A percentile compares a stretch with the other conserved stretches of the same genome.
These are phyloP conservation scores for Eulemur rubriventer DNA, from an alignment of 2,797 vertebrate species.

Conservation along the genomic window DNA sequence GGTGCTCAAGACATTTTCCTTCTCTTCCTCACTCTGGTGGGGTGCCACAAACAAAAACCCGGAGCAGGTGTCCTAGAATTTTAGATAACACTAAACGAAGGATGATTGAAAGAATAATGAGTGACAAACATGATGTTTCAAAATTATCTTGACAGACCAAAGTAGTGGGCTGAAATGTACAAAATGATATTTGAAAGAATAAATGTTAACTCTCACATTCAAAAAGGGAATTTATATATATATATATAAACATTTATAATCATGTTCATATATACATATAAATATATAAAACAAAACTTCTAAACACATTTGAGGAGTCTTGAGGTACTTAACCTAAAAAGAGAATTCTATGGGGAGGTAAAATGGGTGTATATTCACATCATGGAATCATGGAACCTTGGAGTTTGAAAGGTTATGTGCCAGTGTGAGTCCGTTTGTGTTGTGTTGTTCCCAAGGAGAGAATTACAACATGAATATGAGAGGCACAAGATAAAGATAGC, in stretches of 20 bases:
- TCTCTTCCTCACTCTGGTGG: background rate
- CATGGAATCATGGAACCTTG: background rate
- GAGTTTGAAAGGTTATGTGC: background rate
- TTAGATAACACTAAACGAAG: background rate
- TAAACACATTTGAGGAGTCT: background rate
- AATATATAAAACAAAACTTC: background rate
- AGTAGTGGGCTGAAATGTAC: background rate
- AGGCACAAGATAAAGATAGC: background rate
- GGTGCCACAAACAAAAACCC: background rate
- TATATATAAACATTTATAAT: background rate
- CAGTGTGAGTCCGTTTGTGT: background rate
- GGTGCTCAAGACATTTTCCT: background rate
- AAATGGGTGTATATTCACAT: background rate
- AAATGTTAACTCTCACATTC: background rate
- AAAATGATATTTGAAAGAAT: slow-evolving; percentile 29
- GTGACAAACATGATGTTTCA: background rate
- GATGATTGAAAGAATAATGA: background rate
- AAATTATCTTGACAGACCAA: background rate
- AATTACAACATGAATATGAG: background rate
- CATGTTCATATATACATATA: background rate
- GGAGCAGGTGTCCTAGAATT: background rate
- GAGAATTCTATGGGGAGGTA: background rate
- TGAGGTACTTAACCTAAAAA: background rate
- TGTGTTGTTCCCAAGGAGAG: background rate
- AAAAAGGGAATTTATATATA: background rate